A percentile compares a stretch with the other conserved stretches of the same genome.
phyloP scores from a whole-genome alignment of 1,140 invertebrate species.

The Carposina sasakii region DNA sequence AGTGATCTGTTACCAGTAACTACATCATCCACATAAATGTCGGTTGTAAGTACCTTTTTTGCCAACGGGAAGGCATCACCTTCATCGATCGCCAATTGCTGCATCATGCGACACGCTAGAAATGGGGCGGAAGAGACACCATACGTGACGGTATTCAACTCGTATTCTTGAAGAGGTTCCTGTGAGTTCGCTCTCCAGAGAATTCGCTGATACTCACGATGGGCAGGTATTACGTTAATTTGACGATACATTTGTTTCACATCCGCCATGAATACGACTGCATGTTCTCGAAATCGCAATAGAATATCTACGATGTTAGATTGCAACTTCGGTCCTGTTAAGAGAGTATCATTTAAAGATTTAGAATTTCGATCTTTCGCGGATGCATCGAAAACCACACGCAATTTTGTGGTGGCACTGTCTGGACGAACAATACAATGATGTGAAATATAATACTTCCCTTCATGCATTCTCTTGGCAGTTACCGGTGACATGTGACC shows the following conservation, averaged over 20 bases:
- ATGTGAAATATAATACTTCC: constrained; percentile 59
- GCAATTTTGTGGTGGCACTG: constrained; percentile 34
- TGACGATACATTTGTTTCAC: constrained; percentile 15
- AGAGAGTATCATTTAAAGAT: constrained; percentile 14
- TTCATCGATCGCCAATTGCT: constrained; percentile 39
- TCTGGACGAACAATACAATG: constrained; percentile 48
- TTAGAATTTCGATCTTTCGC: constrained; percentile 1
- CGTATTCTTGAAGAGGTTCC: constrained; percentile 33
- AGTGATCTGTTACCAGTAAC: constrained; percentile 26
- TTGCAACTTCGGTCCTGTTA: constrained; percentile 15
- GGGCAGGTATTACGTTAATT: neutral
- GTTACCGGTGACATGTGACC: constrained; percentile 22
- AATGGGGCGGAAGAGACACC: constrained; percentile 50
- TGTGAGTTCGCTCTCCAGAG: constrained; percentile 41
- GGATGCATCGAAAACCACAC: constrained; percentile 45
- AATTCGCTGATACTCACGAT: constrained; percentile 54
- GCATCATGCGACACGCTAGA: constrained; percentile 37
- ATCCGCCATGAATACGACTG: constrained; percentile 14
- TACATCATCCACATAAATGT: constrained; percentile 55
- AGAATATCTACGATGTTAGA: constrained; percentile 12
- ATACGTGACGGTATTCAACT: constrained; percentile 54
- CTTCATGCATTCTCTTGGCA: neutral
- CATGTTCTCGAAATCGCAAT: constrained; percentile 11
- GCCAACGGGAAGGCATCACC: constrained; percentile 28
- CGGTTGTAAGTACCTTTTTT: constrained; percentile 22